phyloP scores from a whole-genome alignment of 2,113 vertebrate genomes.

The Cardinalis cardinalis region DNA sequence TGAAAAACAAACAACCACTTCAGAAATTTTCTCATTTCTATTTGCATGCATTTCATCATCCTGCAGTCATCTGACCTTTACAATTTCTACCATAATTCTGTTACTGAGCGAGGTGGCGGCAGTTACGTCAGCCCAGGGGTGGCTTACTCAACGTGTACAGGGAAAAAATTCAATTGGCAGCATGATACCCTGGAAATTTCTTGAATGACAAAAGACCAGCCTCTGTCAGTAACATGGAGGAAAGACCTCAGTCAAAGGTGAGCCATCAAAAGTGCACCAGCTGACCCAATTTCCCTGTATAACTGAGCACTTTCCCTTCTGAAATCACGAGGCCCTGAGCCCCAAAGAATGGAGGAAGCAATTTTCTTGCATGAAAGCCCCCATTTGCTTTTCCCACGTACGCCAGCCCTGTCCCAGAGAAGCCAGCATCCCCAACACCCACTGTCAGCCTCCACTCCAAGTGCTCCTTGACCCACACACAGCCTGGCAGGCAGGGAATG shows the following conservation, averaged over 20 bases:
- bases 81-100: not conserved
- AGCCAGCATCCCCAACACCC: fast-evolving
- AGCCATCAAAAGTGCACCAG: not conserved
- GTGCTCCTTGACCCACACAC: not conserved
- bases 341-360: not conserved
- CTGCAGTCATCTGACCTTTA: not conserved
- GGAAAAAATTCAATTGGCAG: not conserved
- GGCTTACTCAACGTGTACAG: not conserved
- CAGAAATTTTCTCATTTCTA: not conserved
- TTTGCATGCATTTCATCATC: not conserved
- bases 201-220: fast-evolving
- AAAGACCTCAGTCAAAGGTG: not conserved
- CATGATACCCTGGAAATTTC: not conserved
- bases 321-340: not conserved
- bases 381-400: not conserved
- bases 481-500: fast-evolving
- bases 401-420: not conserved
- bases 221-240: not conserved
- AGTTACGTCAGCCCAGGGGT: not conserved
- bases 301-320: not conserved
- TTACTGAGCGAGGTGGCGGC: not conserved
- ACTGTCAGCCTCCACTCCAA: fast-evolving
- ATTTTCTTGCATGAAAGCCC: not conserved
- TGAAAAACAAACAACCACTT: not conserved
- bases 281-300: not conserved